Percentiles rank a stretch among this genome's conserved stretches.
Conservation (phyloP, 1,140 invertebrate species). For the Scylla paramamosain region DNA sequence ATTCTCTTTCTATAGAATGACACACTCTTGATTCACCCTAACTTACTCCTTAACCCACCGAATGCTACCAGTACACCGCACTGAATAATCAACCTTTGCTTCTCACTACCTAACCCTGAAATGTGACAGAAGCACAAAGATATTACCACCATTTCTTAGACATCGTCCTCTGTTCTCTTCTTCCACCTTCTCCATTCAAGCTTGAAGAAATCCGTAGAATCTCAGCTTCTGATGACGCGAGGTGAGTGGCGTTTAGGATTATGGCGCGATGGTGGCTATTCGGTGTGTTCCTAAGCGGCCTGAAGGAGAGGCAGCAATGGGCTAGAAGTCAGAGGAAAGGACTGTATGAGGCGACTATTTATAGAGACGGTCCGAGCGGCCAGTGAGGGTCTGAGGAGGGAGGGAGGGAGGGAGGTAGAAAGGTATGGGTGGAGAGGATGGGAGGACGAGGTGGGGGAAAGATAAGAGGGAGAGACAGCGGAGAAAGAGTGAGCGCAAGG, state of each 20-base stretch:
- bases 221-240: not conserved
- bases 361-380: conserved; percentile 51
- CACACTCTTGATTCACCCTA: too few relatives aligned
- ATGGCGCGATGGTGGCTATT: not conserved
- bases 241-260: not conserved
- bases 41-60: not conserved
- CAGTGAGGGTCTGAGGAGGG: not conserved
- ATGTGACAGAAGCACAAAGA: not conserved
- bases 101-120: not conserved
- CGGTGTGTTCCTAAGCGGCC: not conserved
- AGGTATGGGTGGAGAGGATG: not conserved
- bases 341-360: conserved; percentile 43
- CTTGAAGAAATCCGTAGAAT: not conserved
- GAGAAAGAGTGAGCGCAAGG: not conserved
- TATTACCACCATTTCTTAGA: not conserved
- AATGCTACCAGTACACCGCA: not conserved
- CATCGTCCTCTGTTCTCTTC: not conserved
- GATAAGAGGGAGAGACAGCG: not conserved
- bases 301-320: conserved; percentile 8
- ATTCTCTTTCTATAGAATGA: too few relatives aligned
- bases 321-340: not conserved
- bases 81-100: not conserved
- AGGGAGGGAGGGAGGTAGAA: not conserved
- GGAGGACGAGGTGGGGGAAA: not conserved
- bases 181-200: not conserved